Evolutionary conservation across 2,113 vertebrate species (phyloP), one percentile per base, ranked within the genome.

Genomic region (Alligator sinensis): DNA sequence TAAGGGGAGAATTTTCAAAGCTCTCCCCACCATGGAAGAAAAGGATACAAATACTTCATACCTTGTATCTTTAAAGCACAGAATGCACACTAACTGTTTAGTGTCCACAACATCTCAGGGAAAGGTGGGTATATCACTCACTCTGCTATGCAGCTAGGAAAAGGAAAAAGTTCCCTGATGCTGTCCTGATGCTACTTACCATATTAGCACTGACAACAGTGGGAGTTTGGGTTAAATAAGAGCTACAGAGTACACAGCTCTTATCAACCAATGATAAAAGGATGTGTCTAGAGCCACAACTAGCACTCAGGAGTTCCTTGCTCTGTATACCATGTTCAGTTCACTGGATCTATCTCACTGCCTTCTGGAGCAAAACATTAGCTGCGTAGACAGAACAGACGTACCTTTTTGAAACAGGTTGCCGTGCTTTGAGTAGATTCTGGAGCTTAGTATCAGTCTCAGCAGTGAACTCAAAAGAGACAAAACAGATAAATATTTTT

Each of bases 281-380:
- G 17, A 82, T 55, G 1, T 0, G 62, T 63, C 72, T 58, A 74
- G 61, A 88, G 93, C 63, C 60, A 77, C 11, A 0, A 8, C 68
- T 81, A 89, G 59, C 75, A 93, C 94, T 87, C 82, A 84, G 60
- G 34, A 93, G 38, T 79, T 93, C 64, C 80, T 87, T 77, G 75
- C 84, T n/a, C 76, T 83, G 88, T 95, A 82, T 94, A 54, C 57
- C 94, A 91, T 87, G 91, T 47, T 86, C 80, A 66, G 86, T 88
- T 95, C 89, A 93, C 94, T 95, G 93, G 78, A 92, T 81, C 95
- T 92, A 92, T 81, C 95, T 92, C 91, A 92, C 96, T 96, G 95
- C 95, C 95, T 96, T 95, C 95, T 93, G 93, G 92, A 96, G 95
- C 95, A 95, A 92, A 94, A 86, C 19, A 80, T 89, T 70, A 84